Conservation (phyloP, 2,113 vertebrate genomes). For the Oryzias melastigma region DNA sequence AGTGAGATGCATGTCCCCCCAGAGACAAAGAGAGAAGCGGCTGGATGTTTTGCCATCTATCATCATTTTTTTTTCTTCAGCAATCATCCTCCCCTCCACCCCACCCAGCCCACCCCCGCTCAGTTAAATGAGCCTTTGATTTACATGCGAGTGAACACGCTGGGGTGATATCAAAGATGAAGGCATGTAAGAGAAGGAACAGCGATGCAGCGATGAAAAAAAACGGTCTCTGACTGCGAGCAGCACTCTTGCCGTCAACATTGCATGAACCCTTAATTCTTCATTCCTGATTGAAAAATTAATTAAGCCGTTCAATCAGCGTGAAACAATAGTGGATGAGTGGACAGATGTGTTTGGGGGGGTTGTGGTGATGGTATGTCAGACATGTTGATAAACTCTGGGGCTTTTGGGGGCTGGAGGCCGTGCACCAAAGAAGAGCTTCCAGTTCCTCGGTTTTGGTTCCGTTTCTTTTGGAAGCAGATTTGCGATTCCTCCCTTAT, state of each 20-base stretch:
- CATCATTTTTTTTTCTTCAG: constrained; percentile 9
- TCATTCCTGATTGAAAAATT: constrained; percentile 12
- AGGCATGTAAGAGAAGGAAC: constrained; percentile 23
- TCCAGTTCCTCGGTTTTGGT: constrained; percentile 26
- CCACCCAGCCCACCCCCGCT: not conserved
- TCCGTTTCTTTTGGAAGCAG: constrained; percentile 38
- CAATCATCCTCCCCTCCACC: constrained; percentile 8
- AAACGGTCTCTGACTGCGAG: constrained; percentile 1
- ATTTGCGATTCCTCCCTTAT: constrained; percentile 32
- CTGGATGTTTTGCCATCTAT: constrained; percentile 16
- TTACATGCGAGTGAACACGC: constrained; percentile 23
- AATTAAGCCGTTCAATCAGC: not conserved
- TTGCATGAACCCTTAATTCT: constrained; percentile 7
- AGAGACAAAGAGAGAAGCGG: not conserved
- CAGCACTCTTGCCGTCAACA: not conserved
- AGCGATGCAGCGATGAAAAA: constrained; percentile 28
- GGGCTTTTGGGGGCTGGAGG: not conserved
- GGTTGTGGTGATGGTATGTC: constrained; percentile 18
- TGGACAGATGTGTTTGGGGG: not conserved
- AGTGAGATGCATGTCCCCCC: not conserved
- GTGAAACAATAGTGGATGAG: not conserved
- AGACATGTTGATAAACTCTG: constrained; percentile 28
- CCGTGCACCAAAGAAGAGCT: constrained; percentile 26
- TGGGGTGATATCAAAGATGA: constrained; percentile 42
- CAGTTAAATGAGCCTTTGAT: constrained; percentile 49